Evolutionary conservation across 2,888 invertebrate genomes (phyloP), one percentile per base, ranked within the genome.

Genomic region (Aleiodes alternator): DNA sequence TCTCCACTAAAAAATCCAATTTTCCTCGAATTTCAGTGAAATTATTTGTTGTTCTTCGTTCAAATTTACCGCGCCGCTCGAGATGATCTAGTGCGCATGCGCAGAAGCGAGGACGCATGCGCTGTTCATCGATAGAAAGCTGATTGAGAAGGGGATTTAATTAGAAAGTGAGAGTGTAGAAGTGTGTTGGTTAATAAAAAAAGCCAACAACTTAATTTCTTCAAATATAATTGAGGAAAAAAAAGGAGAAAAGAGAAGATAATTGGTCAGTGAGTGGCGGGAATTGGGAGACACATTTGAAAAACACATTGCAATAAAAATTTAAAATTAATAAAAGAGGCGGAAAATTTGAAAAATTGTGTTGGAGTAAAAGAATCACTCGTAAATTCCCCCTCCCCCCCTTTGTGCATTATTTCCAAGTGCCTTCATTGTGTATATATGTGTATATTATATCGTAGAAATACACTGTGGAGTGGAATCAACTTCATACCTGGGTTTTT

Each of bases 111-210:
- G 48, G 16, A 57, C 57, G 73, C 77, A 73, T 73, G 72, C 73
- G 72, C 68, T 73, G 64, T 51, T 23, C 2, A 2, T 23, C 31
- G 48, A 53, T 61, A 72, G 72, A 72, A 57, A 72, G 75, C 75
- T 34, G 53, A 76, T 23, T 72, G 59, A 43, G 56, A 48, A 56
- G 55, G 43, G 51, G 55, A 66, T 64, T 23, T 14, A 61, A 61
- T 38, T 48, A 51, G 75, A 71, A 75, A 75, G 71, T 64, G 71
- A 75, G 55, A 70, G 75, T 71, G 70, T 59, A 59, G 48, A 43
- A 29, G 23, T 23, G 23, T 51, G 7, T 43, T 56, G 53, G 31
- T 23, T 23, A 23, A 57, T 59, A 50, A 69, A 57, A 71, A 34
- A 59, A 34, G 7, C 34, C 59, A 31, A 31, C 31, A 59, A 59